Base-by-base conservation (phyloP, 64 coral and sea anemone species). In the Hydrozoanthus tunicans region DNA sequence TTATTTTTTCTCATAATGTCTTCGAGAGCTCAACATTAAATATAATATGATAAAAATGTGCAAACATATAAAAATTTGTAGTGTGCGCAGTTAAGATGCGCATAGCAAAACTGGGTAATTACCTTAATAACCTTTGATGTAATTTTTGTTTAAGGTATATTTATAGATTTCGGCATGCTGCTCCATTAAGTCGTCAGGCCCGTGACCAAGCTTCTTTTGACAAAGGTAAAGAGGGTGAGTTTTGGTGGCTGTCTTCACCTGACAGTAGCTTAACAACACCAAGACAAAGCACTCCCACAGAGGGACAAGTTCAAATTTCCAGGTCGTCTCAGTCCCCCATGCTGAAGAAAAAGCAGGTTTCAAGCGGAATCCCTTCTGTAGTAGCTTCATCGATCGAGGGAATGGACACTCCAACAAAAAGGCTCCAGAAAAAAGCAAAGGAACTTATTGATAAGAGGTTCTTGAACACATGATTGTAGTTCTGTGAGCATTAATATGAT, bases 381-480 rank as follows among this genome's bases (percentile, higher is more conserved):
- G 54, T 81, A 52, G 75, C 90, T 11, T 90, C 90, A 69, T 97
- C 90, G 75, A 9, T 94, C 23, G 91, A 95, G 4, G 86, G 85
- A 59, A 64, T 91, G 60, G 93, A 99, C 56, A 70, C 51, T 14
- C 55, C 74, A 1, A 94, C 94, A 51, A 86, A 84, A 67, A 73
- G 90, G 53, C 78, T 99, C 7, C 83, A 95, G 77, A 88, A 81
- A 74, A 93, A 94, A 90, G 92, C 97, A 12, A 92, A 91, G 9
- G 79, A 78, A 64, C 92, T 99, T 80, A 90, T 99, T 51, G 94
- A 99, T 62, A 99, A 93, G 79, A 99, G 97, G 97, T 99, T 17
- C 5, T 51, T 23, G 17, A 7, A 62, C 53, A 7, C 58, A 86
- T 57, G 0, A 6, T 84, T 13, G 12, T 12, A 43, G 32, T 43